Evolutionary conservation across 1,140 invertebrate genomes (phyloP), one percentile per base, ranked within the genome.

Genomic region (Scaptomyza graminum): DNA sequence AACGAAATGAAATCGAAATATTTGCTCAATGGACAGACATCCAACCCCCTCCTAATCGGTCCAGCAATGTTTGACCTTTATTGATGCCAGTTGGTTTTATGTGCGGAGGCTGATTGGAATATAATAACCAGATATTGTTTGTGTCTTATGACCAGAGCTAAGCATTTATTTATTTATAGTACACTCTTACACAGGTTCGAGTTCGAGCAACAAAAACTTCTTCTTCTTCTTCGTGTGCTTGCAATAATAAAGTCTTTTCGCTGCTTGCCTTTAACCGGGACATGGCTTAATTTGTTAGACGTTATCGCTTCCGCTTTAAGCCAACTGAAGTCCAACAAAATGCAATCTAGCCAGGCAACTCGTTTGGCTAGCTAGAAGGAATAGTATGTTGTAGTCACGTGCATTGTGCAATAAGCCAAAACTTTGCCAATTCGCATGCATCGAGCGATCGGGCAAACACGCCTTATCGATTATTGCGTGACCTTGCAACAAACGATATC

Each of bases 51-150:
- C 15, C 16, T 28, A n/a, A n/a, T n/a, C n/a, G 31, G 11, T n/a
- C 31, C 22, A 43, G 18, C 18, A 18, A 22, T 22, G 18, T 62
- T 41, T 51, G 57, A 55, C 22, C 62, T 66, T 49, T 57, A 62
- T 72, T 74, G 70, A 76, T 70, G 76, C 63, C 90, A 91, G 82
- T 75, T 91, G 90, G 84, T 80, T 88, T 91, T 90, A 91, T 91
- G 79, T 73, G 56, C 64, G 39, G 8, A 46, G 64, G 64, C 84
- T 91, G 90, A 91, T 91, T 91, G 90, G 79, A 90, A 90, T 90
- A 90, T 84, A 82, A 90, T 90, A 88, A 76, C 72, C 8, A 8
- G 61, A 71, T 61, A 74, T 34, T 34, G 31, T 34, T 73, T 68
- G 73, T 61, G 39, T 77, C 79, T 79, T 76, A 78, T 76, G 80